Base-by-base conservation (phyloP, 2,797 vertebrate species). In the Jordanella pulchra region DNA sequence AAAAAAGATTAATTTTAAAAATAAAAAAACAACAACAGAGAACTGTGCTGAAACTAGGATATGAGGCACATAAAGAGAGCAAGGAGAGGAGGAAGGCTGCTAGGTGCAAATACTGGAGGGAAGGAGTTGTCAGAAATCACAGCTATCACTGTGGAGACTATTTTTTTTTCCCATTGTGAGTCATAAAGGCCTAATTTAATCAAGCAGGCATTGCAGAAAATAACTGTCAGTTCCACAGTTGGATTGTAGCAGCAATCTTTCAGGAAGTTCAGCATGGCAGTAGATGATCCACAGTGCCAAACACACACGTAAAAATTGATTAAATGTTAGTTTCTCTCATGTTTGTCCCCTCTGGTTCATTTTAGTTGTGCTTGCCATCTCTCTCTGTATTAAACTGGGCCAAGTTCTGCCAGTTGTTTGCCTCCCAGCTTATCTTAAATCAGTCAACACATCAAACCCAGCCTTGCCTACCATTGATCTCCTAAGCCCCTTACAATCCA, bases 401-500 rank as follows among this genome's bases (percentile, higher is more conserved):
- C 73, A 50, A 75, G 73, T 72, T 71, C 73, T 55, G 64, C 9
- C 11, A 44, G 76, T 58, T 89, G 80, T 89, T 90, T 88, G 82
- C 81, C 73, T 79, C 69, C 47, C 76, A 73, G 68, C 87, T 89
- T 82, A 88, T 88, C 80, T 85, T 68, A 70, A 80, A 76, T 89
- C 89, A 84, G 84, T 90, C 87, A 81, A 84, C 87, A 83, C 79
- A 78, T 85, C 50, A 67, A 89, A 78, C 79, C 72, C n/a, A 60
- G 71, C 70, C 71, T 65, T 65, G 76, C 64, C 67, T 39, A 66
- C 75, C 78, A 91, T 90, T 87, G 90, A 92, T 88, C 82, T 84
- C 17, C 12, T 89, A 90, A 92, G 85, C 85, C 75, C 84, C 84
- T 86, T 82, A 84, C 84, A 91, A 86, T 91, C 84, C 84, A 84